A percentile compares a stretch with the other conserved stretches of the same genome.
phyloP scores from a whole-genome alignment of 2,888 invertebrate species.

The Chymomyza caudatula region DNA sequence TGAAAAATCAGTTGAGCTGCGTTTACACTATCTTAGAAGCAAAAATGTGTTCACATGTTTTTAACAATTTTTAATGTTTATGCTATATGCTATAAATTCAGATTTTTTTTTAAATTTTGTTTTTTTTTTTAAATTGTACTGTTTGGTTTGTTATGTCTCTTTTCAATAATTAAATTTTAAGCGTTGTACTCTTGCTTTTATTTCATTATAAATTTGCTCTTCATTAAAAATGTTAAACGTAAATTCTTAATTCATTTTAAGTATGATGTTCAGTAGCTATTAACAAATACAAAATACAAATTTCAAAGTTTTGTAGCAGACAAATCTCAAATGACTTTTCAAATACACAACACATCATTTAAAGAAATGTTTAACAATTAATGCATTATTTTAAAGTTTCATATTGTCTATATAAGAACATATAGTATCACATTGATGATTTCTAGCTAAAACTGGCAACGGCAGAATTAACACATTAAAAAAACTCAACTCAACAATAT shows the following conservation, averaged over 20 bases:
- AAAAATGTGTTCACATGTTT: no score
- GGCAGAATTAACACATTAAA: background rate
- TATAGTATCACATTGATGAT: conserved; percentile 40
- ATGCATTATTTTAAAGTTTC: background rate
- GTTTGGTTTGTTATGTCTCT: background rate
- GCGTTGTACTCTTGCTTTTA: no score
- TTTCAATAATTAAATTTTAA: background rate
- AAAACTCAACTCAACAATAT: background rate
- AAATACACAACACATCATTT: background rate
- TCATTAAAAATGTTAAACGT: no score
- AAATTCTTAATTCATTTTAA: conserved; percentile 33
- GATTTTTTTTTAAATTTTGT: background rate
- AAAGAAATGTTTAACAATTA: background rate
- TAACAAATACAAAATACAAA: no score
- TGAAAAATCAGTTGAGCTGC: background rate
- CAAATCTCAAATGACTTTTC: background rate
- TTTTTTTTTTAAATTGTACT: background rate
- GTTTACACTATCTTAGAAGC: background rate
- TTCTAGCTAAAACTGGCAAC: background rate
- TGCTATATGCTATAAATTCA: no score
- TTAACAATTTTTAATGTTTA: no score
- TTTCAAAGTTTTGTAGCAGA: no score
- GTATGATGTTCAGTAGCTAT: conserved; percentile 1
- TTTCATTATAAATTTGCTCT: no score
- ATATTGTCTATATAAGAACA: conserved; percentile 8